Evolutionary conservation across 1,140 invertebrate genomes (phyloP), one percentile per base, ranked within the genome.

Genomic region (Heliconius eleuchia): DNA sequence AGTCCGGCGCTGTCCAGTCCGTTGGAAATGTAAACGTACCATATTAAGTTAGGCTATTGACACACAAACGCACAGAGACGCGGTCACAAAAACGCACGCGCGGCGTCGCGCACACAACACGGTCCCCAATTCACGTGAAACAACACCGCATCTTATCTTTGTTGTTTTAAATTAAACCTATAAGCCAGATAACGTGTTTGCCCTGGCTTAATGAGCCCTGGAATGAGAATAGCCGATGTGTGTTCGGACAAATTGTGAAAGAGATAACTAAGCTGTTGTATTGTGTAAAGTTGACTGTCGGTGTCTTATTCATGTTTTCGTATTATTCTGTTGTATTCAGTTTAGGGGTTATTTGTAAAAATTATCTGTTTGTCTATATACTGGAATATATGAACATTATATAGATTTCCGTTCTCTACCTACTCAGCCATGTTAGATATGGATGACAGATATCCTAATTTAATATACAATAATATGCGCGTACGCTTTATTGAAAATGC

Each of bases 141-240:
- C 83, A 83, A 87, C 84, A 83, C 81, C 82, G 82, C 84, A 84
- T 77, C 72, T 82, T 87, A 86, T 87, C 84, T 84, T 42, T 87
- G 84, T 87, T 87, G 84, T 87, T 87, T 87, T 87, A 87, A 87
- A 87, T 87, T 87, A 87, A 87, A 87, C 84, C 86, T 86, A 86
- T 87, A 84, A 86, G 84, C 72, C 79, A 83, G 84, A 85, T 87
- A 87, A 82, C 72, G 81, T 84, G 83, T 87, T 80, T 85, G 75
- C 83, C 74, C 42, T 82, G 75, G 78, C 83, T 87, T 87, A 86
- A 86, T 85, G 83, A 85, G 83, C 80, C 80, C 76, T 80, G 71
- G 80, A 84, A 84, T 80, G 79, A 84, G 84, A 83, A 85, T 86
- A 83, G 83, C 82, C 85, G 84, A 78, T 84, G 84, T 87, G 84